Evolutionary conservation across 2,888 invertebrate species (phyloP).

Genomic region (Allolobophora icterica): DNA sequence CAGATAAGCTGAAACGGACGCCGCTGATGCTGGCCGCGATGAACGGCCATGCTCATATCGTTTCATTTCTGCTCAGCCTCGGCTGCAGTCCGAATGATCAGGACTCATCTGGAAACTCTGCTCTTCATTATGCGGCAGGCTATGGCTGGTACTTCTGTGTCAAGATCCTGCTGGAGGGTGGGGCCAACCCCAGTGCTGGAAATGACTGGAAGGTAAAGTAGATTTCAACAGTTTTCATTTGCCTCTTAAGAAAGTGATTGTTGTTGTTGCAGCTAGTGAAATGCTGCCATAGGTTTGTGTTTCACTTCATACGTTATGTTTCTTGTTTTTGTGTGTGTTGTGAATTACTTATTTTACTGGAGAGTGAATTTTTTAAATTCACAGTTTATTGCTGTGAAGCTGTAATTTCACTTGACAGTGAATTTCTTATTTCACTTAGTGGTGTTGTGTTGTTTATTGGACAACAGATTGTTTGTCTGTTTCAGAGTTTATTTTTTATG

Average conservation of each 20-base stretch:
- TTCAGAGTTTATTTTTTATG: not conserved
- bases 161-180: slow-evolving; percentile 65
- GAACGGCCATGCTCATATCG: slow-evolving; percentile 68
- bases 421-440: not conserved
- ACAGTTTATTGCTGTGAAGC: not conserved
- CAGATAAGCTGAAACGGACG: slow-evolving; percentile 68
- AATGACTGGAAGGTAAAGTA: slow-evolving; percentile 67
- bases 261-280: not conserved
- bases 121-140: slow-evolving; percentile 69
- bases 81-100: slow-evolving; percentile 66
- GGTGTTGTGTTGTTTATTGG: not conserved
- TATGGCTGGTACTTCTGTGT: slow-evolving; percentile 69
- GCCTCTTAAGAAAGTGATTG: not conserved
- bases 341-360: too few species aligned
- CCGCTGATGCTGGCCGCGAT: slow-evolving; percentile 69
- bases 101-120: slow-evolving; percentile 68
- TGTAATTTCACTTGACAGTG: not conserved
- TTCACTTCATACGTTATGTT: not conserved
- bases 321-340: not conserved
- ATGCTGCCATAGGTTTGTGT: too few species aligned
- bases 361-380: not conserved
- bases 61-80: slow-evolving; percentile 66
- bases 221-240: not conserved
- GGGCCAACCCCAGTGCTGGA: slow-evolving; percentile 61
- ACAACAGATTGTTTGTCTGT: not conserved